Base-by-base conservation (phyloP, 2,888 invertebrate genomes). In the Mimumesa dahlbomi region DNA sequence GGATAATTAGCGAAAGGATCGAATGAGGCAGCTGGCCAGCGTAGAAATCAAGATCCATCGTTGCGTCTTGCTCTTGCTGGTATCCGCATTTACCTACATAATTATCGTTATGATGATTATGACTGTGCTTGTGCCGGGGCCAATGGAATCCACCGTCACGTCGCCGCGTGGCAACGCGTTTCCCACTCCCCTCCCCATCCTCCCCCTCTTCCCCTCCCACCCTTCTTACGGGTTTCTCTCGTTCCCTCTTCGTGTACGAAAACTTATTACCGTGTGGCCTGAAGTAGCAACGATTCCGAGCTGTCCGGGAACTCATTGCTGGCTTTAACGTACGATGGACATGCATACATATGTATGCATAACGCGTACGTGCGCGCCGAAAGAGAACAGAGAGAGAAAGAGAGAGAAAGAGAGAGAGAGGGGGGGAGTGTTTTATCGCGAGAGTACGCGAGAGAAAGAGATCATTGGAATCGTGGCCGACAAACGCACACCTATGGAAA, bases 51-150 rank as follows among this genome's bases (percentile, higher is more conserved):
- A 57, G 56, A 38, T 67, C 42, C 65, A 53, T 73, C 68, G 29
- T 46, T 40, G 25, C 48, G 66, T 53, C 68, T 63, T 58, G 58
- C 77, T 22, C n/a, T 16, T 29, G 19, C 56, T 34, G 50, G 61
- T 75, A 58, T 61, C 73, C 75, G 73, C 86, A 87, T 87, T 87
- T 87, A 87, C 85, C 85, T 86, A 86, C 84, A 84, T 87, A 86
- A 87, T 87, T 87, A 86, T 87, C 85, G 73, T 84, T 82, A 84
- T 84, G 86, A 86, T 87, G 84, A 87, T 87, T 85, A 87, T 87
- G 83, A 85, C 81, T 79, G 67, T 18, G 75, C 71, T 43, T 65
- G 49, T 62, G 57, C 53, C 63, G 40, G 29, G 64, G 45, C 65
- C 67, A 72, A 72, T 67, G 77, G 77, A 80, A 82, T 78, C 38